phyloP scores from a whole-genome alignment of 2,888 invertebrate genomes.

The Agonum fuliginosum region DNA sequence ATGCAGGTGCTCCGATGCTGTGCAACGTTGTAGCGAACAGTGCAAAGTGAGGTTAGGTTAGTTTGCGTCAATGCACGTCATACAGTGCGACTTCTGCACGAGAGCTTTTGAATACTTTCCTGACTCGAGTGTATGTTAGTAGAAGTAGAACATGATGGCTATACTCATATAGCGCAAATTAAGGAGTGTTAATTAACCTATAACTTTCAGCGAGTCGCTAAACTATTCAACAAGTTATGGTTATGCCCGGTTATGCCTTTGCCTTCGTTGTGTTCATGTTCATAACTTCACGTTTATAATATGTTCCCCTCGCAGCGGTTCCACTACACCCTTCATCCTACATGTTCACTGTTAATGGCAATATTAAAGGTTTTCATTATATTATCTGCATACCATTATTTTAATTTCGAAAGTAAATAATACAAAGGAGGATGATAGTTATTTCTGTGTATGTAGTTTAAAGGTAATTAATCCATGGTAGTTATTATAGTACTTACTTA shows the following conservation, averaged over 20 bases:
- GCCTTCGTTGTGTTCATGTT: slow-evolving; percentile 40
- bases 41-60: neutral
- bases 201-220: slow-evolving; percentile 55
- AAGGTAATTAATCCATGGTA: no score
- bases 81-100: neutral
- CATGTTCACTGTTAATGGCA: no score
- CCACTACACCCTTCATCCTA: no score
- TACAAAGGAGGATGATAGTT: no score
- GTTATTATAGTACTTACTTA: no score
- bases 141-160: neutral
- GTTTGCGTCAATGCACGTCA: neutral
- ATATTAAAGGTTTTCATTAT: no score
- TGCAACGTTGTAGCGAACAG: neutral
- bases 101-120: slow-evolving; percentile 11
- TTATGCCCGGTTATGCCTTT: slow-evolving; percentile 58
- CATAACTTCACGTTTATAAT: slow-evolving; percentile 41
- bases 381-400: no score
- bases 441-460: no score
- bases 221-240: slow-evolving; percentile 58
- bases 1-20: neutral
- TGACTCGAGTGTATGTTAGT: neutral
- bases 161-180: slow-evolving; percentile 43
- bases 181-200: slow-evolving; percentile 58
- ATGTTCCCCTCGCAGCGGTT: neutral
- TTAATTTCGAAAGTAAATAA: no score